These are phyloP conservation scores for Ageneiosus marmoratus DNA, from an alignment of 2,113 vertebrate genomes.

Conservation along the genomic window DNA sequence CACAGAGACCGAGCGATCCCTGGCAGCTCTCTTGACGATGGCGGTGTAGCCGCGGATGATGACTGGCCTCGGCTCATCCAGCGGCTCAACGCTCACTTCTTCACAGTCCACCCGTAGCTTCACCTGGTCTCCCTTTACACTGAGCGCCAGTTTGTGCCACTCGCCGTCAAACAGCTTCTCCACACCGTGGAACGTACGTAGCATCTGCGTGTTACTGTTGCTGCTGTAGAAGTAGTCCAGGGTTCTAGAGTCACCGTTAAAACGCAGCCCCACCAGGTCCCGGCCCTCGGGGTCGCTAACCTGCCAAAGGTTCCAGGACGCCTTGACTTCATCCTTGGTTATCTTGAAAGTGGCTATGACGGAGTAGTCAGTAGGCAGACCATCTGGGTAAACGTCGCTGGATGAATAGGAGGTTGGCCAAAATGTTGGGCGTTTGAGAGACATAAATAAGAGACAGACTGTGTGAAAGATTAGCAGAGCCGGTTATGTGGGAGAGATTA, in stretches of 20 bases:
- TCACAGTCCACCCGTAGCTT: slow-evolving; percentile 71
- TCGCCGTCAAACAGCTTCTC: slow-evolving; percentile 70
- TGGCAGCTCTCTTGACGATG: slow-evolving; percentile 64
- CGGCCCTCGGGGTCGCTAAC: slow-evolving; percentile 67
- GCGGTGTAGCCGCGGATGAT: slow-evolving; percentile 63
- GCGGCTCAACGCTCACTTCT: slow-evolving; percentile 61
- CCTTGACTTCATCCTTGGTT: slow-evolving; percentile 58
- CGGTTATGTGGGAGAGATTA: slow-evolving; percentile 7
- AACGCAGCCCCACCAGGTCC: slow-evolving; percentile 64
- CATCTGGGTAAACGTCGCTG: slow-evolving; percentile 69
- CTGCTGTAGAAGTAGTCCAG: slow-evolving; percentile 68
- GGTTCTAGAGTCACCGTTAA: slow-evolving; percentile 63
- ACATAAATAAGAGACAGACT: background rate
- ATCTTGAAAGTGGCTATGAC: slow-evolving; percentile 72
- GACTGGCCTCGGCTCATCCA: slow-evolving; percentile 57
- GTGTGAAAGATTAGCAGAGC: slow-evolving; percentile 14
- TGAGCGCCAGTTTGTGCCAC: slow-evolving; percentile 74
- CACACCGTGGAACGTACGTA: slow-evolving; percentile 64
- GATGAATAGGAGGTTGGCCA: slow-evolving; percentile 15
- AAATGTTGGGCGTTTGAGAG: background rate
- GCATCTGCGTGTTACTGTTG: slow-evolving; percentile 53
- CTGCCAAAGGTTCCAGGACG: slow-evolving; percentile 75
- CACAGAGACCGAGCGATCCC: slow-evolving; percentile 64
- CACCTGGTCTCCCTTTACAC: slow-evolving; percentile 64
- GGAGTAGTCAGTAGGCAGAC: slow-evolving; percentile 72